Evolutionary conservation across 2,113 vertebrate species (phyloP), one percentile per base, ranked within the genome.

Genomic region (Riparia riparia): DNA sequence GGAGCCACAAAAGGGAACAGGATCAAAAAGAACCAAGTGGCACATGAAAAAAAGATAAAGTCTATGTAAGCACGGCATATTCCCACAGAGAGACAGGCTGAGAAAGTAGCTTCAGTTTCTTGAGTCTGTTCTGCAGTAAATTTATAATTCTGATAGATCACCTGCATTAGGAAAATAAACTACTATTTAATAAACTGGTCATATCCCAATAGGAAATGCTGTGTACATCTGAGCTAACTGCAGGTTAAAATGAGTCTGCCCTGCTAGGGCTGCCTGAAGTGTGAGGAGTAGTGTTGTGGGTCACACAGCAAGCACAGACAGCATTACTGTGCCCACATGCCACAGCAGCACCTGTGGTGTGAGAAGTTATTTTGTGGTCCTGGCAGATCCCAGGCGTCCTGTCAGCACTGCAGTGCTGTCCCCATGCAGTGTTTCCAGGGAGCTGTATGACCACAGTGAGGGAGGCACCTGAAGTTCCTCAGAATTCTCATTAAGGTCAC

Each of bases 391-490:
- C 26, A 0, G 39, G 28, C 21, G 24, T 31, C 22, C 31, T 32
- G 39, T 47, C 47, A 80, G 41, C 21, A 1, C 32, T 20, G 37
- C 2, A 21, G 28, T 44, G 34, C 73, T 1, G 2, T 37, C 14
- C 6, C 50, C 31, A 3, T 13, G 49, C 29, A 26, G 44, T 16
- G 7, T 41, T 71, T 50, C 20, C 4, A 2, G 21, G 44, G 31
- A 54, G 9, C 12, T 5, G 14, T 15, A 1, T 24, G 51, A 60
- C 26, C 2, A 0, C 8, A 6, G 18, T 5, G 12, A 83, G 16
- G 10, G 25, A 49, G 42, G 57, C 63, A 50, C 54, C 83, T 20
- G 6, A 4, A 83, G 12, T 81, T 90, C 76, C 65, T 54, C 69
- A 29, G 12, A 73, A 58, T 0, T 6, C 34, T 60, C 32, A 22